Evolutionary conservation across 2,113 vertebrate species (phyloP).

Genomic region (Meles meles): DNA sequence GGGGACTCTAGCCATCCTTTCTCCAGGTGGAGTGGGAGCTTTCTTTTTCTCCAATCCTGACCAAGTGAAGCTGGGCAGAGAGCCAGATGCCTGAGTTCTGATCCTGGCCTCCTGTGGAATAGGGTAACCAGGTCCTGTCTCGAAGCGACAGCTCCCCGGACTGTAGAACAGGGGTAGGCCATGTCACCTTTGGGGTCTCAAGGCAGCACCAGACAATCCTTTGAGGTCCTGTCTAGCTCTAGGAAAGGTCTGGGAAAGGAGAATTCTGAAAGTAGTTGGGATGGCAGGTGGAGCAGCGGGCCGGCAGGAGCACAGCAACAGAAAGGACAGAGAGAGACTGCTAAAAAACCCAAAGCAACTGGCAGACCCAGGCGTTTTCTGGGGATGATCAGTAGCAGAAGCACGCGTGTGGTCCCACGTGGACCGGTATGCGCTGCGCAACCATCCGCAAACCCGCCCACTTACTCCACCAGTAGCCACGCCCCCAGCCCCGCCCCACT

Average conservation of each 20-base stretch:
- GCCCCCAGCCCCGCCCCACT: neutral
- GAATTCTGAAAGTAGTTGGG: neutral
- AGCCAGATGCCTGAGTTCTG: neutral
- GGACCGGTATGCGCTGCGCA: fast-evolving
- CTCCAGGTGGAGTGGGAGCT: neutral
- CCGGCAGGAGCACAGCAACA: neutral
- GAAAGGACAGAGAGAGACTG: neutral
- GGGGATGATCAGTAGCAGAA: neutral
- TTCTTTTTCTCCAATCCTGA: neutral
- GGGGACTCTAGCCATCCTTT: neutral
- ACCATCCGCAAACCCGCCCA: fast-evolving
- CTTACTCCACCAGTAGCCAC: no score
- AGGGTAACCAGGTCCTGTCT: neutral
- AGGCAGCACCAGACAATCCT: neutral
- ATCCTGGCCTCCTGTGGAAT: neutral
- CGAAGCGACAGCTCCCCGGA: neutral
- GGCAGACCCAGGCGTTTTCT: neutral
- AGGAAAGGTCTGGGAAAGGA: neutral
- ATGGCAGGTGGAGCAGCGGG: no score
- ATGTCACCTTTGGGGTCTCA: neutral
- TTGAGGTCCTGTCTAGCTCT: neutral
- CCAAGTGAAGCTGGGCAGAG: neutral
- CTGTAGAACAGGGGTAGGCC: no score
- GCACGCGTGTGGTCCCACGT: neutral
- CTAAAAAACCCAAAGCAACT: neutral